Base-by-base conservation (phyloP, 64 coral and sea anemone species). In the Montipora sp. region DNA sequence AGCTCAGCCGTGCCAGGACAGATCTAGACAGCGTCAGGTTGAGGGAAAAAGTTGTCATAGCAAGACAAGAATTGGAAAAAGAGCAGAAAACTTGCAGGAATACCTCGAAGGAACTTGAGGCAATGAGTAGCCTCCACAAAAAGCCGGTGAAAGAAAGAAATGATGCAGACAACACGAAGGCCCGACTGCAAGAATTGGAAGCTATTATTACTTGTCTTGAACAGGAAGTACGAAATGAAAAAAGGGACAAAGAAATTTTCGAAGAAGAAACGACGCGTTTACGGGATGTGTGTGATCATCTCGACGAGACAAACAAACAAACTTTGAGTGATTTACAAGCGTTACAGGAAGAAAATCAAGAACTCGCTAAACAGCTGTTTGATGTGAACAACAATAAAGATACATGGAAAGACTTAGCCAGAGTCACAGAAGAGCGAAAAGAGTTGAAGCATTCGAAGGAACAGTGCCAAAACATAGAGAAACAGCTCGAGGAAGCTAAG, bases 31-130 rank as follows among this genome's bases (percentile, higher is more conserved):
- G 90, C 60, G 90, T 80, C 3, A 92, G 68, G 49, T 20, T 92
- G 20, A 27, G 90, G 68, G 81, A 92, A 4, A 69, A 92, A 78
- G 60, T 92, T 77, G 8, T 22, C 19, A 43, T 51, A 7, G 22
- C 45, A 2, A 49, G 68, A 20, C 22, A 36, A 5, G 18, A 44
- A 7, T 60, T 92, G 46, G 90, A 92, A 27, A 77, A 82, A 24
- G 81, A 86, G 51, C 73, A 87, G 63, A 19, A 83, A 8, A 87
- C 50, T 1, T 81, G 87, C 14, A 75, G 45, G 9, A 84, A 92
- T 8, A 87, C 81, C 2, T 36, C 12, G n/a, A 92, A 92, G 53
- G 90, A 92, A 70, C 75, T 85, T 16, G 73, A 92, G 5, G 90
- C 85, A 69, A 71, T 92, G 3, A 87, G 69, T 48, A 92, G 91